phyloP scores from a whole-genome alignment of 2,888 invertebrate genomes.

The Mantis religiosa region DNA sequence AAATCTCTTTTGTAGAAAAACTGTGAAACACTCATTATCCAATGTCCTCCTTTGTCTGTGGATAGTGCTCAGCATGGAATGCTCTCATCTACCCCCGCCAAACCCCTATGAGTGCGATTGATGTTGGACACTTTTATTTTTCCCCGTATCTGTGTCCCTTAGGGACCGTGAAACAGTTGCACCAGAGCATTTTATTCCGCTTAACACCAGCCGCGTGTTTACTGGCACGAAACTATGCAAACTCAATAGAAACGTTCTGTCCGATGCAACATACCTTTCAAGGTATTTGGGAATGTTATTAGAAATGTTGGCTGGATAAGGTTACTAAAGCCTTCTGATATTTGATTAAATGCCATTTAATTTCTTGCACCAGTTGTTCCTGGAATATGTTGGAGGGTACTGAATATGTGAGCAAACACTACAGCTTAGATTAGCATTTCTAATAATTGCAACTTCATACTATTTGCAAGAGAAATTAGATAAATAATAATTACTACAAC shows the following conservation, averaged over 20 bases:
- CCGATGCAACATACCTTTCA: background rate
- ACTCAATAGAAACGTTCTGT: background rate
- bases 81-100: no score
- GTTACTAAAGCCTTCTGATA: no score
- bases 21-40: background rate
- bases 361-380: no score
- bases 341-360: no score
- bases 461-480: no score
- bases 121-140: background rate
- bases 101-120: background rate
- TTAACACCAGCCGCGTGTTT: background rate
- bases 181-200: background rate
- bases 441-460: no score
- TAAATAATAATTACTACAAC: no score
- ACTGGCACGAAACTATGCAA: background rate
- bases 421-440: no score
- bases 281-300: background rate
- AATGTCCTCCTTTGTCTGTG: background rate
- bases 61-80: background rate
- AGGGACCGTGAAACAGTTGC: background rate
- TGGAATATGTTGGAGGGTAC: no score
- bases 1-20: background rate
- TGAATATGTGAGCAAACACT: no score
- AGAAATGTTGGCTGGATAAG: no score
- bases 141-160: no score